Base-by-base conservation (phyloP, 2,888 invertebrate genomes). In the Mythimna albipuncta region DNA sequence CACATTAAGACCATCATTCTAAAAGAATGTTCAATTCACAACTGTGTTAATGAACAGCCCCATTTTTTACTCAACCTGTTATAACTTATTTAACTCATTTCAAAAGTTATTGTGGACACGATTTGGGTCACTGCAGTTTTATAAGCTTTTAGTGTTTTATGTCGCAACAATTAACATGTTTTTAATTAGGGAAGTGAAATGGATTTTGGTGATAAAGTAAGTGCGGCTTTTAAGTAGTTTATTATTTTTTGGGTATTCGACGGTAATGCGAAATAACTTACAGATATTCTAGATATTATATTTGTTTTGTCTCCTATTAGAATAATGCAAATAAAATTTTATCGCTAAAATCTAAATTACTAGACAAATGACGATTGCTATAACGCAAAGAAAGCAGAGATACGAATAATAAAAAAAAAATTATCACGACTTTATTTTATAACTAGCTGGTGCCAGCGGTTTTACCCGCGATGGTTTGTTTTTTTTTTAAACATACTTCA, bases 51-150 rank as follows among this genome's bases (percentile, higher is more conserved):
- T 82, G 59, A 72, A 69, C 41, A 58, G 38, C 26, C 11, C 10
- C 38, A 61, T 64, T 68, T 69, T 58, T 54, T 63, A 7, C 47
- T 66, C 5, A 50, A 69, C 61, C 47, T 69, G 59, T 78, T 77
- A 78, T 72, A 75, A 67, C 66, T 83, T 70, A 81, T 77, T 85
- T 81, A 64, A 69, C 67, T 32, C 35, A 47, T 38, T 68, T 57
- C 38, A 79, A 77, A 79, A 61, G 64, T 77, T 64, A 71, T 59
- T 54, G 68, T 73, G 63, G 57, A 69, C 50, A 67, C 55, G 44
- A 78, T 83, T 79, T 82, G 63, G 85, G 84, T 83, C 81, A 83
- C 63, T 78, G 83, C 81, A 88, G 80, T 80, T 64, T 47, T 41
- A 65, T 69, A 72, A 72, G 38, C n/a, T 64, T 62, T 65, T 38